phyloP scores from a whole-genome alignment of 2,113 vertebrate genomes.

The Odobenus rosmarus region DNA sequence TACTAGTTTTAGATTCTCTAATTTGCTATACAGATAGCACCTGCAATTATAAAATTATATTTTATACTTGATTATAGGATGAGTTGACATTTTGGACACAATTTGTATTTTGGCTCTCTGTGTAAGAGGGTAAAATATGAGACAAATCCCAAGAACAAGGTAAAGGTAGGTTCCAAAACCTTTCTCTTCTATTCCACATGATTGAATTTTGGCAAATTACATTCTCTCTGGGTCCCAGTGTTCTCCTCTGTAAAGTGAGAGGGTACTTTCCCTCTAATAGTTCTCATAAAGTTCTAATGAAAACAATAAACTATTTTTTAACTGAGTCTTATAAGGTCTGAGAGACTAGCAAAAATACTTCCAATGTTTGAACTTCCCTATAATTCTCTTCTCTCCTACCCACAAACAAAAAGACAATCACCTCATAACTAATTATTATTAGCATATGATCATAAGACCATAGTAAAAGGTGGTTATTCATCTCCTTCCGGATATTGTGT shows the following conservation, averaged over 20 bases:
- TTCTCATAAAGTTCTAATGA: background rate
- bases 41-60: background rate
- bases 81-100: background rate
- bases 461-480: background rate
- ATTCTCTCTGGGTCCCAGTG: background rate
- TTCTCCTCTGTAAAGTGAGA: background rate
- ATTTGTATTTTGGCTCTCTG: slow-evolving; percentile 14
- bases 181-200: background rate
- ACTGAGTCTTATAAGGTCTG: background rate
- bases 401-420: background rate
- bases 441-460: background rate
- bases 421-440: background rate
- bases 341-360: background rate
- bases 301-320: background rate
- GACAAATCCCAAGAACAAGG: slow-evolving; percentile 16
- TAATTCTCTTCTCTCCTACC: slow-evolving; percentile 5
- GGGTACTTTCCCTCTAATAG: background rate
- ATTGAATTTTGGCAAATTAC: background rate
- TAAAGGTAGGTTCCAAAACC: background rate
- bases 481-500: background rate
- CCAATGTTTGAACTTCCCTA: background rate
- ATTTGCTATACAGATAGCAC: background rate
- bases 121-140: background rate
- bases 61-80: slow-evolving; percentile 18
- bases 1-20: background rate